phyloP scores from a whole-genome alignment of 2,797 vertebrate species.

The Morelia viridis region DNA sequence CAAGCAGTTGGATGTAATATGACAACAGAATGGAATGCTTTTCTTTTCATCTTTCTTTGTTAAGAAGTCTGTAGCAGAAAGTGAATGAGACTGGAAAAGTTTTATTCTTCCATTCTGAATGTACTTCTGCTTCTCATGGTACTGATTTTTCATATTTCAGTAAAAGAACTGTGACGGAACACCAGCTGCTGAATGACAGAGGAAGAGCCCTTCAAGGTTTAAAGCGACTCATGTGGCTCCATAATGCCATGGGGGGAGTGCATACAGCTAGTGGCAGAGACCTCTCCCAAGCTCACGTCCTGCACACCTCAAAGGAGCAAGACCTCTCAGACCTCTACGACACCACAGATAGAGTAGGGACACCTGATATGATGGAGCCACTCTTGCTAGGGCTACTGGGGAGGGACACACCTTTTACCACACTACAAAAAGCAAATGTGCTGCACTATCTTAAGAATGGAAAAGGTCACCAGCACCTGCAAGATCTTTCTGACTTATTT shows the following conservation, averaged over 20 bases:
- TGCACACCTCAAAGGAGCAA: conserved; percentile 28
- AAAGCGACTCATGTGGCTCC: conserved; percentile 82
- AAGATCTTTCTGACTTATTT: conserved; percentile 24
- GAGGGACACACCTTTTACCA: conserved; percentile 22
- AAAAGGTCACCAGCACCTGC: conserved; percentile 34
- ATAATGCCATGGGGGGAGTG: conserved; percentile 75
- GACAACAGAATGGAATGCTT: not conserved
- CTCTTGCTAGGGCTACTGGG: not conserved
- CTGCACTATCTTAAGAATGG: conserved; percentile 34
- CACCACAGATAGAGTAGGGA: not conserved
- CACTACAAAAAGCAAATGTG: conserved; percentile 18
- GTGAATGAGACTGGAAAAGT: not conserved
- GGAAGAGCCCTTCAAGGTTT: conserved; percentile 77
- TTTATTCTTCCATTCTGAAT: not conserved
- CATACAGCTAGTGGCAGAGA: conserved; percentile 78
- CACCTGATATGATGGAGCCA: conserved; percentile 29
- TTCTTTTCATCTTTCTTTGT: rapidly evolving
- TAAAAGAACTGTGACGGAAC: conserved; percentile 64
- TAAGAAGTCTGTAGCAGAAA: not conserved
- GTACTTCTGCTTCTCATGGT: not conserved
- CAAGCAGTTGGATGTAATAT: not conserved
- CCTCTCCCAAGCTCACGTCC: not conserved
- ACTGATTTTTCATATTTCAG: conserved; percentile 31
- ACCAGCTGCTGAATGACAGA: conserved; percentile 57
- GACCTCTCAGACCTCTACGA: conserved; percentile 23